Base-by-base conservation (phyloP, 2,797 vertebrate genomes). In the Amazona finschi region DNA sequence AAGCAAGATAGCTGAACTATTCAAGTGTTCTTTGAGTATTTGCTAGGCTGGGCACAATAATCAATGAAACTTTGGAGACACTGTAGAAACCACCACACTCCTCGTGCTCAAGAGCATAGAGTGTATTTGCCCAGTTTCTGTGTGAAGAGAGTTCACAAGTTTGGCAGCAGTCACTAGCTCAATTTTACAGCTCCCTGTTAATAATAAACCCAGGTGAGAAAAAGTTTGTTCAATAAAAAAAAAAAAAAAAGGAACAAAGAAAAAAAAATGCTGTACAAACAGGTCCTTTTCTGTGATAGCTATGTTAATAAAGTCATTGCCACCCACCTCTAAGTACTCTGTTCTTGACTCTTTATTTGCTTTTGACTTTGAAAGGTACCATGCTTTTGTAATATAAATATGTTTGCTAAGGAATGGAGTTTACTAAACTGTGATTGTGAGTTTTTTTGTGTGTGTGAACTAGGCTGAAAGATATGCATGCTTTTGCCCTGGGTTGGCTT, bases 401-500 rank as follows among this genome's bases (percentile, higher is more conserved):
- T 11, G 5, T 78, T 93, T 91, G 58, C 73, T 75, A 85, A 92
- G 58, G 76, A 77, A 70, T 20, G 16, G 19, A 69, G 67, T 88
- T 93, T 70, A 69, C 50, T 92, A 70, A 89, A 85, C n/a, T 66
- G 30, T 30, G 81, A 27, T 74, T 93, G 87, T 75, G 20, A 11
- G 5, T 28, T 13, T 6, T 9, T 66, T 6, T 50, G 3, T 62
- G 9, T 71, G 25, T 52, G 11, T 76, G 36, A 58, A 76, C 64
- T 43, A 64, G 57, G 52, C 22, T 85, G 82, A 90, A 91, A 87
- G 47, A 33, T 36, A 83, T 41, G 46, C 33, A 18, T 71, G 46
- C 19, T 88, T 94, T 93, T 84, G 41, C 47, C 33, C 47, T 86
- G 57, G 49, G 81, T 89, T 93, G 89, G 71, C 61, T 95, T 85